These are phyloP conservation scores for Scomber scombrus DNA, from an alignment of 2,113 vertebrate species.

Conservation along the genomic window DNA sequence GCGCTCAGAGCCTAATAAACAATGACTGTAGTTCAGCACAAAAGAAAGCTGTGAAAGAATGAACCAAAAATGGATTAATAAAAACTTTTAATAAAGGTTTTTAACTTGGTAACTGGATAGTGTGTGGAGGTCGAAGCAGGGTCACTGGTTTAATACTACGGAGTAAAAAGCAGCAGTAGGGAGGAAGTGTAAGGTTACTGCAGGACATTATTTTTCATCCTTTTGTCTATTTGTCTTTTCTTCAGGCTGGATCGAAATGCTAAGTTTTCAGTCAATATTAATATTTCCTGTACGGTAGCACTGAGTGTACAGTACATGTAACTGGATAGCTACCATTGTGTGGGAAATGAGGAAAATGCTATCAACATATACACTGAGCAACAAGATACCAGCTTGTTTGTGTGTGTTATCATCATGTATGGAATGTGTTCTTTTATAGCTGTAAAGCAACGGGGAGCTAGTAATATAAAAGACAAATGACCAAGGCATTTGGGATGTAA, in stretches of 20 bases:
- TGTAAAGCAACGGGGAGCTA: background rate
- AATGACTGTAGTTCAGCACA: background rate
- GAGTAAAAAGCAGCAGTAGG: conserved; percentile 34
- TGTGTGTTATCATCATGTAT: conserved; percentile 3
- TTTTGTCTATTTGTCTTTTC: conserved; percentile 54
- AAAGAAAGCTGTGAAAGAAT: conserved; percentile 7
- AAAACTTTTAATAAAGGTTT: background rate
- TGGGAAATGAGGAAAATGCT: conserved; percentile 35
- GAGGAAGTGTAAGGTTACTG: conserved; percentile 59
- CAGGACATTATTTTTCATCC: conserved; percentile 40
- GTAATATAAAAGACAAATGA: background rate
- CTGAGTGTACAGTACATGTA: conserved; percentile 44
- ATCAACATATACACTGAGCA: conserved; percentile 24
- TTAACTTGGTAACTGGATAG: conserved; percentile 24
- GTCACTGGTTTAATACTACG: conserved; percentile 9
- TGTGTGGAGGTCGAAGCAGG: background rate
- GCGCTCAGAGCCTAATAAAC: too few relatives aligned
- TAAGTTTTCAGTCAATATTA: conserved; percentile 66
- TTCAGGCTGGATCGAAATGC: conserved; percentile 36
- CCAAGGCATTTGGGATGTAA: background rate
- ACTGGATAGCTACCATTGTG: conserved; percentile 55
- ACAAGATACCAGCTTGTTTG: conserved; percentile 14
- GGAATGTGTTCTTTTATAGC: background rate
- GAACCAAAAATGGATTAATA: background rate
- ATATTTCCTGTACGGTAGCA: conserved; percentile 53